phyloP scores from a whole-genome alignment of 2,113 vertebrate genomes.

The Urocolius indicus region DNA sequence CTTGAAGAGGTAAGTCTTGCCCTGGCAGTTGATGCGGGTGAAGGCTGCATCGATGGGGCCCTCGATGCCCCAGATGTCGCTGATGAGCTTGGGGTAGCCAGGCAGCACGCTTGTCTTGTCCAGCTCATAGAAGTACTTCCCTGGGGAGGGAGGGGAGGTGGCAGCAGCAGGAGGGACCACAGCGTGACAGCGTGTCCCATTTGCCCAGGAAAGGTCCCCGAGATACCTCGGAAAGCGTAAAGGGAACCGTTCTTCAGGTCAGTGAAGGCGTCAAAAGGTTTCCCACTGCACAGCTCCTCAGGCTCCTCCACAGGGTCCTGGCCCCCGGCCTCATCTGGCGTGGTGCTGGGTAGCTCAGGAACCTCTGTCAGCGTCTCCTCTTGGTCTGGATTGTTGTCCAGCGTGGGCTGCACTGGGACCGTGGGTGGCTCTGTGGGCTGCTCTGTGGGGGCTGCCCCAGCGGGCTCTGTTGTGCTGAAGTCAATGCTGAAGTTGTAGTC shows the following conservation, averaged over 20 bases:
- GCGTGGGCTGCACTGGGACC: accelerated
- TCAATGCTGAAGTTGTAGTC: not conserved
- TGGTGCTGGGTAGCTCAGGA: not conserved
- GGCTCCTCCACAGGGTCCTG: not conserved
- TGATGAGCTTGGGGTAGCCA: constrained; percentile 92
- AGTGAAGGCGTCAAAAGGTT: constrained; percentile 90
- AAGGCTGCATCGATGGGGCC: constrained; percentile 94
- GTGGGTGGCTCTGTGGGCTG: not conserved
- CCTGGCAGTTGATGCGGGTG: constrained; percentile 96
- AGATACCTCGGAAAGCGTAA: constrained; percentile 92
- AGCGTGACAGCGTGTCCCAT: accelerated
- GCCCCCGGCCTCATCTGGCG: accelerated
- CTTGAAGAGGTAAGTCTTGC: constrained; percentile 97
- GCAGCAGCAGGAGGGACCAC: not conserved
- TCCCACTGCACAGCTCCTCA: constrained; percentile 81
- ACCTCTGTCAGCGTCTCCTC: not conserved
- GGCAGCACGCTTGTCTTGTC: constrained; percentile 81
- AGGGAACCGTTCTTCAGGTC: constrained; percentile 92
- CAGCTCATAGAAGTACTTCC: constrained; percentile 90
- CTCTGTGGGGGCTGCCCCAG: not conserved
- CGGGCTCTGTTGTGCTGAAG: too few species aligned
- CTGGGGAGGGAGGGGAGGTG: constrained; percentile 69
- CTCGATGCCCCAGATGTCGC: constrained; percentile 90
- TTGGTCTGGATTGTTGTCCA: accelerated
- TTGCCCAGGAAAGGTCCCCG: not conserved